Conservation (phyloP, 2,888 invertebrate species). For the Tipula unca region DNA sequence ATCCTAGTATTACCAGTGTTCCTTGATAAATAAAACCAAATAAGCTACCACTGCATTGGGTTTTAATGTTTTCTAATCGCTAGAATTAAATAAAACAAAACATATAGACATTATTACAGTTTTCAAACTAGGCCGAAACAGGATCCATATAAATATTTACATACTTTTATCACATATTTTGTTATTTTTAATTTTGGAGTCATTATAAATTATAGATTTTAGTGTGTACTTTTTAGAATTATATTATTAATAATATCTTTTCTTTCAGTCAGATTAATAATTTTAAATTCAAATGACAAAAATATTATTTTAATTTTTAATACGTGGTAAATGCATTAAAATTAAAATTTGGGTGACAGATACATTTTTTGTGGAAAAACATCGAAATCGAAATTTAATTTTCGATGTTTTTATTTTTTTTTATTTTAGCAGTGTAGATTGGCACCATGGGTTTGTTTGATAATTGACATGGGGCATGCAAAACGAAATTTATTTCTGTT, state of each 20-base stretch:
- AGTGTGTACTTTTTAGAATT: not conserved
- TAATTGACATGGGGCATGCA: too few relatives aligned
- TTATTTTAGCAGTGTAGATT: not conserved
- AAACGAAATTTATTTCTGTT: too few relatives aligned
- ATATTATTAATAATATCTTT: not conserved
- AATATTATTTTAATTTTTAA: not conserved
- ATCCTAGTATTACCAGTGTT: slow-evolving; percentile 57
- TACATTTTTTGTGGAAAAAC: not conserved
- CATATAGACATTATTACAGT: slow-evolving; percentile 1
- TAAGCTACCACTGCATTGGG: slow-evolving; percentile 58
- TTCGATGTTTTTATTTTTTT: not conserved
- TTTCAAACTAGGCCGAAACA: not conserved
- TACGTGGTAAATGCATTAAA: not conserved
- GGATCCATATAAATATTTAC: slow-evolving; percentile 29
- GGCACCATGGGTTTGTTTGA: too few relatives aligned
- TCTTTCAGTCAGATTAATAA: not conserved
- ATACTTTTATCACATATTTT: slow-evolving; percentile 61
- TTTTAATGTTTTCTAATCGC: slow-evolving; percentile 57
- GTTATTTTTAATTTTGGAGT: slow-evolving; percentile 67
- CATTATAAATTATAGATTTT: slow-evolving; percentile 41
- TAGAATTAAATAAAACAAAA: slow-evolving; percentile 37
- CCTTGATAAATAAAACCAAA: slow-evolving; percentile 69
- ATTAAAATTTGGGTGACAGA: not conserved
- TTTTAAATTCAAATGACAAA: not conserved
- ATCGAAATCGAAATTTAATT: not conserved